phyloP scores from a whole-genome alignment of 2,113 vertebrate genomes.

The Camelus dromedarius region DNA sequence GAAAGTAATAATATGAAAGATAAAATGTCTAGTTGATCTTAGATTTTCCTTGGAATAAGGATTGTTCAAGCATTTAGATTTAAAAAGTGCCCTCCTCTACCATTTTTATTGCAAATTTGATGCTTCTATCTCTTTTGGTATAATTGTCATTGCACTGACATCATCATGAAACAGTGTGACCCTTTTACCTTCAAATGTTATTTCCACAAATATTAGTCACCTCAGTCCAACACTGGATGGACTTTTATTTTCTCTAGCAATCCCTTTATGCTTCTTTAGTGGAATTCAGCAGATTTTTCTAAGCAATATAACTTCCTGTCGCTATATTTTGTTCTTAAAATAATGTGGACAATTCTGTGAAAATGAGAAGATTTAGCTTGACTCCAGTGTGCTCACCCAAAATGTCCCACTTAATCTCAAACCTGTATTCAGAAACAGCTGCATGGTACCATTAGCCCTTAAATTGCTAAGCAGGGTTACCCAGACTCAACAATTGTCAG shows the following conservation, averaged over 20 bases:
- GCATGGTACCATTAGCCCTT: conserved; percentile 59
- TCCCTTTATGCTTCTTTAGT: conserved; percentile 58
- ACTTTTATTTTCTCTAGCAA: conserved; percentile 11
- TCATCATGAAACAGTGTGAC: background rate
- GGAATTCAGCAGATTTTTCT: conserved; percentile 73
- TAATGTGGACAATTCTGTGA: conserved; percentile 67
- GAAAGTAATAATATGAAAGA: conserved; percentile 25
- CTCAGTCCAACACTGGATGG: background rate
- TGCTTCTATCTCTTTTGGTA: background rate
- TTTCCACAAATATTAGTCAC: background rate
- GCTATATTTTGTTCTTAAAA: conserved; percentile 64
- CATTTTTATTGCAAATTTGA: background rate
- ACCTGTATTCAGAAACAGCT: conserved; percentile 74
- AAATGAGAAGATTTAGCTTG: conserved; percentile 73
- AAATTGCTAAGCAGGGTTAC: conserved; percentile 60
- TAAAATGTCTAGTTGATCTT: background rate
- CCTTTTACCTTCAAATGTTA: background rate
- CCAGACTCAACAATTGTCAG: conserved; percentile 67
- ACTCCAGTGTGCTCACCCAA: conserved; percentile 76
- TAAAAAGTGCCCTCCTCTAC: background rate
- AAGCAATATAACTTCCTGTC: conserved; percentile 63
- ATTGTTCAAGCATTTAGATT: background rate
- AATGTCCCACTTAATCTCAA: conserved; percentile 75
- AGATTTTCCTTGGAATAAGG: background rate
- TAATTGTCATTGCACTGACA: background rate